Percentiles rank a stretch among this genome's conserved stretches.
phyloP scores from a whole-genome alignment of 2,888 invertebrate species.

The Drosophila prostipennis region DNA sequence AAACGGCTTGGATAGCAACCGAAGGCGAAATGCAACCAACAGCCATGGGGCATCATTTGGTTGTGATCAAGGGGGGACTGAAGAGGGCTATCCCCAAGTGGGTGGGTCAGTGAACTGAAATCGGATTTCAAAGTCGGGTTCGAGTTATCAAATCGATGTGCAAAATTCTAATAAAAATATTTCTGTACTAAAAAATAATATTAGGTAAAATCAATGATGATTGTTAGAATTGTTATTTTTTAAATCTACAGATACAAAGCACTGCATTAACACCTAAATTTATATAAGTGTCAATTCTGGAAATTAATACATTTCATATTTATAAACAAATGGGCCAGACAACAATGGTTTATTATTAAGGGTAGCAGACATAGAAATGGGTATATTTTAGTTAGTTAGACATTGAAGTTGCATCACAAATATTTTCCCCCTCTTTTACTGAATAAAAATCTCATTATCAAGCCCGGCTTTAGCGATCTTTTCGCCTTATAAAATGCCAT shows the following conservation, averaged over 20 bases:
- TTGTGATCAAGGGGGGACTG: constrained; percentile 12
- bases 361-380: neutral
- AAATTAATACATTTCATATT: too few relatives aligned
- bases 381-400: neutral
- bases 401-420: constrained; percentile 24
- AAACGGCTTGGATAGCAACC: constrained; percentile 23
- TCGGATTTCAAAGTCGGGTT: too few relatives aligned
- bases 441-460: constrained; percentile 31
- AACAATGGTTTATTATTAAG: neutral
- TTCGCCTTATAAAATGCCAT: constrained; percentile 25
- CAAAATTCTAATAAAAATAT: too few relatives aligned
- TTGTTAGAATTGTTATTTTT: too few relatives aligned
- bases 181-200: too few relatives aligned
- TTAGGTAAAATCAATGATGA: too few relatives aligned
- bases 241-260: too few relatives aligned
- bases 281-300: too few relatives aligned
- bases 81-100: constrained; percentile 1
- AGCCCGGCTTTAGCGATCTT: constrained; percentile 15
- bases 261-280: too few relatives aligned
- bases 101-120: constrained; percentile 36
- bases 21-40: constrained; percentile 39
- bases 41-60: constrained; percentile 41
- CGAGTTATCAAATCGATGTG: too few relatives aligned
- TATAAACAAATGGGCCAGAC: too few relatives aligned
- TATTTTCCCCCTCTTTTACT: constrained; percentile 1